Conservation (phyloP, 2,797 vertebrate genomes). For the Hydrophis major region DNA sequence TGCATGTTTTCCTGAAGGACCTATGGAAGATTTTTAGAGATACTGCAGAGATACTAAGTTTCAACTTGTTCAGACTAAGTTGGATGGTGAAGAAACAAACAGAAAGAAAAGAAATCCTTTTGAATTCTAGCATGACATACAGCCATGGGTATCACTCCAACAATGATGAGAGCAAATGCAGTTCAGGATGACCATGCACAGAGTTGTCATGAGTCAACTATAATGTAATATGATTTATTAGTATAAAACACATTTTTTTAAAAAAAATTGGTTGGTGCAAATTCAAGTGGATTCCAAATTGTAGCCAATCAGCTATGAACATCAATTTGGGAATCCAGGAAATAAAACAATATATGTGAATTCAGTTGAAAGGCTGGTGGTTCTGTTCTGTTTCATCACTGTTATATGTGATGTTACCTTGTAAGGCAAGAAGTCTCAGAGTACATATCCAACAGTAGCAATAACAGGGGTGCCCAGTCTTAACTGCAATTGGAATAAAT, state of each 20-base stretch:
- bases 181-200: background rate
- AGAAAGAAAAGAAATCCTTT: background rate
- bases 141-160: background rate
- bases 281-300: background rate
- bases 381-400: background rate
- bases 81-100: background rate
- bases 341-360: background rate
- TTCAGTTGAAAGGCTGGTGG: background rate
- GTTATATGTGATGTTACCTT: background rate
- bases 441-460: background rate
- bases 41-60: background rate
- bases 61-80: background rate
- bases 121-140: background rate
- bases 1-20: background rate
- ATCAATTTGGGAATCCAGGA: background rate
- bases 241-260: background rate
- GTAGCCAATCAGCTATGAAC: background rate
- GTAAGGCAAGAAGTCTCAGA: background rate
- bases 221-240: background rate
- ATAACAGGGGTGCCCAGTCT: background rate
- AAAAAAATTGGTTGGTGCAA: background rate
- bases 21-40: background rate
- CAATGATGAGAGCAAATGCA: background rate
- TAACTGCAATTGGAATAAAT: background rate
- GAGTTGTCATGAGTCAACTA: background rate